Evolutionary conservation across 2,797 vertebrate genomes (phyloP).

Genomic region (Onychomys leucogaster): DNA sequence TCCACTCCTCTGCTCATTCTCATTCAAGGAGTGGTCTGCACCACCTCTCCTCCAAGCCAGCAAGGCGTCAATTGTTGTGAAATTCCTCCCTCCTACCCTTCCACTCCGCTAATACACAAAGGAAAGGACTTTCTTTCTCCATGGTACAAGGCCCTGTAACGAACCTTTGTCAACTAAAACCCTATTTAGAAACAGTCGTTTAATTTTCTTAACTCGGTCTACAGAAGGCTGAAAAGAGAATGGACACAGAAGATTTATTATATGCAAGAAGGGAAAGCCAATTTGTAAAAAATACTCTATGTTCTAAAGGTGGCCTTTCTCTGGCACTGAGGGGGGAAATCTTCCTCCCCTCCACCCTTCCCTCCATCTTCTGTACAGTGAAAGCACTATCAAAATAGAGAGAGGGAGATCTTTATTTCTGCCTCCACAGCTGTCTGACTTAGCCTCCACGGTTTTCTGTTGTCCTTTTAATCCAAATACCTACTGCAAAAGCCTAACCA

Average conservation of each 20-base stretch:
- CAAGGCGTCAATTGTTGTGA: slow-evolving; percentile 57
- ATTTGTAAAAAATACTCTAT: slow-evolving; percentile 47
- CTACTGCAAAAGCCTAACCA: slow-evolving; percentile 68
- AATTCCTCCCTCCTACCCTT: slow-evolving; percentile 84
- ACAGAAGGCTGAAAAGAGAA: slow-evolving; percentile 62
- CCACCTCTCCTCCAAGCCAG: slow-evolving; percentile 72
- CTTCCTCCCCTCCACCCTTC: slow-evolving; percentile 6
- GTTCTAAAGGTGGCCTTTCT: slow-evolving; percentile 64
- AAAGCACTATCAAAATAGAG: slow-evolving; percentile 58
- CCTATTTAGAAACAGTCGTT: slow-evolving; percentile 39
- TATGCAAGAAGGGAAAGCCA: slow-evolving; percentile 57
- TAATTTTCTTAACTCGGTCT: slow-evolving; percentile 67
- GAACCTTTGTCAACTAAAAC: slow-evolving; percentile 74
- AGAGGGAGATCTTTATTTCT: not conserved
- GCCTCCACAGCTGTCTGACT: not conserved
- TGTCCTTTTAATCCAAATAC: slow-evolving; percentile 57
- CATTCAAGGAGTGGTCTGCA: slow-evolving; percentile 27
- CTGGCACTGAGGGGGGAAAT: not conserved
- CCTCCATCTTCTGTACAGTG: slow-evolving; percentile 20
- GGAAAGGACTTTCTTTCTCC: slow-evolving; percentile 81
- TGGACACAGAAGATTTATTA: slow-evolving; percentile 63
- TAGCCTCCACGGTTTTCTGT: not conserved
- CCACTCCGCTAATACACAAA: slow-evolving; percentile 86
- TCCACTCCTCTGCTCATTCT: slow-evolving; percentile 24
- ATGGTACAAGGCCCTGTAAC: slow-evolving; percentile 81